Conservation (phyloP, 1,140 invertebrate genomes). For the Monomorium pharaonis region DNA sequence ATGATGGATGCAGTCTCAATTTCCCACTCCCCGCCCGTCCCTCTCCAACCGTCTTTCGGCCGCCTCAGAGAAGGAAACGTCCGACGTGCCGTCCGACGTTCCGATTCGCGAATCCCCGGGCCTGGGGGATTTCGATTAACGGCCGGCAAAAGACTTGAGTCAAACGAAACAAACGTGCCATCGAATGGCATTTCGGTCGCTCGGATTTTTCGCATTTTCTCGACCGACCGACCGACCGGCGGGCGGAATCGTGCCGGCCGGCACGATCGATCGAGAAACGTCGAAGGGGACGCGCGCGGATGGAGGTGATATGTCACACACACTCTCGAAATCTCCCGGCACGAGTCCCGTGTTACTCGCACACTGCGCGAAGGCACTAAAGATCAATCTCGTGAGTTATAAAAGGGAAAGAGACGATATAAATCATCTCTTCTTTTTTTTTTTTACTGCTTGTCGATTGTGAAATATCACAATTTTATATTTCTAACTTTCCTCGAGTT, state of each 20-base stretch:
- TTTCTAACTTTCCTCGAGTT: too few relatives aligned
- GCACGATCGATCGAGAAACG: constrained; percentile 24
- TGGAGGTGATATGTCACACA: constrained; percentile 38
- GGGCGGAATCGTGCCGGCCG: neutral
- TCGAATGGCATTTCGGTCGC: neutral
- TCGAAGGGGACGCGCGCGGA: constrained; percentile 3
- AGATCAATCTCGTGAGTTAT: neutral
- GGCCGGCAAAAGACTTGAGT: constrained; percentile 50
- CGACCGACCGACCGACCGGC: neutral
- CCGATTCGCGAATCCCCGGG: constrained; percentile 28
- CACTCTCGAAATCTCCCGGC: neutral
- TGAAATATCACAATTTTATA: neutral
- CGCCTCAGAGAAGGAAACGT: neutral
- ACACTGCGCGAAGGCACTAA: neutral
- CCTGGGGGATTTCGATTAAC: constrained; percentile 65
- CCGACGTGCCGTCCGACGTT: neutral
- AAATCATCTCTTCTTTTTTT: neutral
- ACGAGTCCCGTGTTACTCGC: neutral
- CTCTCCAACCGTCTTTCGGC: constrained; percentile 32
- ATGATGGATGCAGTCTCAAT: constrained; percentile 74
- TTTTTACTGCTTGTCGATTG: neutral
- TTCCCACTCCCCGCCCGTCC: constrained; percentile 42
- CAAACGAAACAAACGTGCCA: constrained; percentile 43
- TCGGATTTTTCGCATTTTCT: constrained; percentile 18
- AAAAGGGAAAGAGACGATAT: neutral